Conservation (phyloP, 2,888 invertebrate genomes). For the Myopa testacea region DNA sequence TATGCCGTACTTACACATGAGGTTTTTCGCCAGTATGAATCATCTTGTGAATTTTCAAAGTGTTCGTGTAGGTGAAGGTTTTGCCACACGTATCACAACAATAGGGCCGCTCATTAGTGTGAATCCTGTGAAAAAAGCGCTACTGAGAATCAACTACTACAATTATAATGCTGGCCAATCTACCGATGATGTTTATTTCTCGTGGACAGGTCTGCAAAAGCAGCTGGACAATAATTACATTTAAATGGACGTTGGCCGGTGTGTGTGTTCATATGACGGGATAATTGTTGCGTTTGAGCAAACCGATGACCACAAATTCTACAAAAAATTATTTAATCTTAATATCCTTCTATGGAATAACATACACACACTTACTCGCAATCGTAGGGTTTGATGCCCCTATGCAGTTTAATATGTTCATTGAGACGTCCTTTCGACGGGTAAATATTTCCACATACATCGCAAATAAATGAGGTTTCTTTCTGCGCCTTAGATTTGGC, state of each 20-base stretch:
- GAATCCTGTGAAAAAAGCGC: conserved; percentile 54
- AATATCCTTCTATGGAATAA: not conserved
- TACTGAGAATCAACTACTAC: not conserved
- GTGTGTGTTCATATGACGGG: conserved; percentile 68
- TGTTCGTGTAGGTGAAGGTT: conserved; percentile 65
- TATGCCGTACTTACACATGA: conserved; percentile 57
- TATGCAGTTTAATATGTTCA: conserved; percentile 66
- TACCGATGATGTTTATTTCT: conserved; percentile 68
- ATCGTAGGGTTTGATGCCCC: conserved; percentile 65
- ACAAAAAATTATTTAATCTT: conserved; percentile 1
- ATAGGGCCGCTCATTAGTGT: conserved; percentile 66
- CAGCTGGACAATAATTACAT: conserved; percentile 65
- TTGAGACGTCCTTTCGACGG: conserved; percentile 65
- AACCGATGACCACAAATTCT: conserved; percentile 67
- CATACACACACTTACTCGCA: conserved; percentile 63
- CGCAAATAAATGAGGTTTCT: conserved; percentile 62
- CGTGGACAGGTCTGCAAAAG: conserved; percentile 67
- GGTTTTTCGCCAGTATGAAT: conserved; percentile 66
- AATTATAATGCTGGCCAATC: not conserved
- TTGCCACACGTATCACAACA: conserved; percentile 65
- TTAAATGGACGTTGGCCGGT: conserved; percentile 67
- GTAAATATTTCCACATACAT: conserved; percentile 67
- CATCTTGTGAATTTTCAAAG: conserved; percentile 65
- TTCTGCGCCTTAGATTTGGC: conserved; percentile 49
- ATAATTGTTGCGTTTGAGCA: conserved; percentile 65